Conservation (phyloP, 2,888 invertebrate genomes). For the Thymelicus lineola region DNA sequence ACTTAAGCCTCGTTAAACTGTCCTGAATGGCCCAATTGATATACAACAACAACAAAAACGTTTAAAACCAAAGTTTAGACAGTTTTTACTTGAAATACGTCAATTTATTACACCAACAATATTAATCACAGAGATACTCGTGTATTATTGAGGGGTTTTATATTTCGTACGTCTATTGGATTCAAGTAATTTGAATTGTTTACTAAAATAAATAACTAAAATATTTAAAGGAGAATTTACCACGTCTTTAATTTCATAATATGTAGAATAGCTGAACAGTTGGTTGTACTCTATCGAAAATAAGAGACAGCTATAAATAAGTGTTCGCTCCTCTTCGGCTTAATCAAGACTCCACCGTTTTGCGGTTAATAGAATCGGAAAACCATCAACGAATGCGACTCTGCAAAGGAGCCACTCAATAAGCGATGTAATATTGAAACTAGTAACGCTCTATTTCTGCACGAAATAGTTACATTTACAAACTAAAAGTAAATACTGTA, state of each 20-base stretch:
- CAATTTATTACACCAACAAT: not conserved
- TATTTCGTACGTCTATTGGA: no score
- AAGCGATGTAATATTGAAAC: not conserved
- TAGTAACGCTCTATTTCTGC: no score
- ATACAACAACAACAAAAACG: conserved; percentile 13
- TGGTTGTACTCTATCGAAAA: not conserved
- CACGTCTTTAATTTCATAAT: no score
- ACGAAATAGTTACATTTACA: no score
- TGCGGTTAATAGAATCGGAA: conserved; percentile 77
- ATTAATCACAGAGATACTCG: no score
- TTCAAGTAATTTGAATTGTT: no score
- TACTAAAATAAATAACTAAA: no score
- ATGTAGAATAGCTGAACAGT: no score
- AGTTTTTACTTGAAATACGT: not conserved
- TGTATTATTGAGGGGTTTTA: no score
- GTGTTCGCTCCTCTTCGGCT: conserved; percentile 55
- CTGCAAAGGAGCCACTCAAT: conserved; percentile 48
- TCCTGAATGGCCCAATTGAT: conserved; percentile 14
- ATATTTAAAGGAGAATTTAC: no score
- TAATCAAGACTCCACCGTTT: conserved; percentile 69
- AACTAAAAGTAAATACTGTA: no score
- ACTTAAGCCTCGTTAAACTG: conserved; percentile 30
- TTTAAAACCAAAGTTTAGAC: conserved; percentile 10
- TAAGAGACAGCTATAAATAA: conserved; percentile 25
- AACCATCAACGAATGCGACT: conserved; percentile 69